Evolutionary conservation across 2,888 invertebrate species (phyloP).

Genomic region (Amorpha juglandis): DNA sequence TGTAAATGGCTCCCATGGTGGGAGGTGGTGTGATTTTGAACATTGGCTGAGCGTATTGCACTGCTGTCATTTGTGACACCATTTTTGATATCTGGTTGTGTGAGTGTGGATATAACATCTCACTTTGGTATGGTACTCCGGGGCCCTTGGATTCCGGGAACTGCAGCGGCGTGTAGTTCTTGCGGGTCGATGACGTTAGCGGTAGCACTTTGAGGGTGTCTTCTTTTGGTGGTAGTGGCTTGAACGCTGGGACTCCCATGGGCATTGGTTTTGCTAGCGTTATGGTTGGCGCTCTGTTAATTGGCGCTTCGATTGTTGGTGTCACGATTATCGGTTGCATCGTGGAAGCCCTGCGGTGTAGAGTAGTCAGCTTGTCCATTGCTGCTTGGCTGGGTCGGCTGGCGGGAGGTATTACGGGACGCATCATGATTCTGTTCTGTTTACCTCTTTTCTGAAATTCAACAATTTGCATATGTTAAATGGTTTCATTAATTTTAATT

Average conservation of each 20-base stretch:
- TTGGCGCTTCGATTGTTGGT: conserved; percentile 55
- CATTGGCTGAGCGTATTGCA: conserved; percentile 60
- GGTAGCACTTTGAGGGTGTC: conserved; percentile 83
- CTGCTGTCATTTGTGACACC: conserved; percentile 77
- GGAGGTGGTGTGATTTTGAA: conserved; percentile 68
- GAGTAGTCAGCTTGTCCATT: conserved; percentile 68
- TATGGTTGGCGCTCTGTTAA: conserved; percentile 54
- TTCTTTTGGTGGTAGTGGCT: conserved; percentile 88
- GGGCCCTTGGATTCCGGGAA: conserved; percentile 70
- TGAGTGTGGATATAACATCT: conserved; percentile 66
- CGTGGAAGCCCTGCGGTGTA: conserved; percentile 64
- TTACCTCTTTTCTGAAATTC: conserved; percentile 79
- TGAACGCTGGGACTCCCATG: conserved; percentile 90
- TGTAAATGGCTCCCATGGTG: conserved; percentile 63
- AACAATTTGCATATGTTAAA: background rate
- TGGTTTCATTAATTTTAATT: background rate
- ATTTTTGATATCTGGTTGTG: conserved; percentile 75
- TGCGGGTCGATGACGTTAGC: conserved; percentile 63
- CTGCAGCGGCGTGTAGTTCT: conserved; percentile 67
- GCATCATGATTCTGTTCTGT: conserved; percentile 78
- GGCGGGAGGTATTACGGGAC: conserved; percentile 63
- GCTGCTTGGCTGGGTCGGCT: conserved; percentile 67
- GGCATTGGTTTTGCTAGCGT: conserved; percentile 83
- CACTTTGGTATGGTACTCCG: conserved; percentile 73
- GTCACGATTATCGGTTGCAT: conserved; percentile 73